Evolutionary conservation across 2,113 vertebrate species (phyloP).

Genomic region (Sphaerodactylus townsendi): DNA sequence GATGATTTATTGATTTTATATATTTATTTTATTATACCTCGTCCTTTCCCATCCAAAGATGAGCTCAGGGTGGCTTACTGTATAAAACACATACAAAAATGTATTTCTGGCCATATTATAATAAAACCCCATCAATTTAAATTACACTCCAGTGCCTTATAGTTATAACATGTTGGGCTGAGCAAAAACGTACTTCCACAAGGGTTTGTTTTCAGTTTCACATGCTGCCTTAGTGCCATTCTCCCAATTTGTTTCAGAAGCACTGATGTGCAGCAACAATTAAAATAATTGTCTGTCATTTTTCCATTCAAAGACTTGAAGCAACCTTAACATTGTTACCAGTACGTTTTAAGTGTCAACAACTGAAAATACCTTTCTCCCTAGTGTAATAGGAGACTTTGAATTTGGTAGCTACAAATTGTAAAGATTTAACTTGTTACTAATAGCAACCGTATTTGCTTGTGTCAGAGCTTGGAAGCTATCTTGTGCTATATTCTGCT

Average conservation of each 20-base stretch:
- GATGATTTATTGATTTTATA: too few species aligned
- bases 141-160: too few species aligned
- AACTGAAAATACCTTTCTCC: slow-evolving; percentile 5
- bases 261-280: not conserved
- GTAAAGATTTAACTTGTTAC: slow-evolving; percentile 28
- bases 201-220: not conserved
- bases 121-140: too few species aligned
- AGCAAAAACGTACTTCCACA: not conserved
- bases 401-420: not conserved
- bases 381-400: slow-evolving; percentile 1
- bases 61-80: too few species aligned
- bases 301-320: not conserved
- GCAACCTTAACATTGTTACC: slow-evolving; percentile 1
- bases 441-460: slow-evolving; percentile 35
- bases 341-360: not conserved
- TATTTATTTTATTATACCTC: too few species aligned
- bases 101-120: too few species aligned
- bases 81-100: too few species aligned
- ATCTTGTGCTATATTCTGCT: not conserved
- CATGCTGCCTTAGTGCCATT: not conserved
- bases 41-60: too few species aligned
- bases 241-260: not conserved
- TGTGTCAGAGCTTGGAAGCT: not conserved
- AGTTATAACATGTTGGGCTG: too few species aligned
- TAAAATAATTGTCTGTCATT: not conserved